phyloP scores from a whole-genome alignment of 2,797 vertebrate species.

The Enteromius paludinosus region DNA sequence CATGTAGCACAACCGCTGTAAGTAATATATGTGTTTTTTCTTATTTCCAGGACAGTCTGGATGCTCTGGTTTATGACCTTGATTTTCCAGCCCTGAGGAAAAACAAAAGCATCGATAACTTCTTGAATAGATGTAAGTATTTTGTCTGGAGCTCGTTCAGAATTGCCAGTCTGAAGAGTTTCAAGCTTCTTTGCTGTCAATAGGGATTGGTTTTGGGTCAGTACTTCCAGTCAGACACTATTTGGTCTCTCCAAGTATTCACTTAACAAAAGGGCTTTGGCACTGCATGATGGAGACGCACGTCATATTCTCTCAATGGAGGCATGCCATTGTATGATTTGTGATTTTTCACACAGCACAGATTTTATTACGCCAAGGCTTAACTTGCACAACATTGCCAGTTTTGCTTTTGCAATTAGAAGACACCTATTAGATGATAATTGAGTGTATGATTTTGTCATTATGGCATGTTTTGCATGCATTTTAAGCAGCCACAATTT shows the following conservation, averaged over 20 bases:
- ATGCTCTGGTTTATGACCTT: conserved; percentile 97
- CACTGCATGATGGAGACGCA: conserved; percentile 72
- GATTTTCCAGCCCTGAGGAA: conserved; percentile 99
- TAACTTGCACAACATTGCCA: too few species aligned
- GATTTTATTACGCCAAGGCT: not conserved
- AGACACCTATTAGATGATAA: not conserved
- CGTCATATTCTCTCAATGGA: conserved; percentile 57
- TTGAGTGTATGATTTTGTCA: not conserved
- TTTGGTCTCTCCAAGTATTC: conserved; percentile 76
- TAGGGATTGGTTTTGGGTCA: conserved; percentile 73
- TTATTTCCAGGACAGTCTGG: conserved; percentile 90
- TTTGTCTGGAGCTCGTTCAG: conserved; percentile 1
- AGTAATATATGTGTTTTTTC: conserved; percentile 45
- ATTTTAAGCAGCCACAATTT: not conserved
- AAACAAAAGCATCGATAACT: conserved; percentile 99
- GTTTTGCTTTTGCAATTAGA: not conserved
- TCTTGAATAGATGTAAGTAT: conserved; percentile 99
- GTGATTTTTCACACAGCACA: not conserved
- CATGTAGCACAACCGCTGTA: not conserved
- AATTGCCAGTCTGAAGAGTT: not conserved
- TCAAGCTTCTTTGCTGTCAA: not conserved
- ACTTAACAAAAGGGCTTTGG: conserved; percentile 78
- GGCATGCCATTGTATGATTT: not conserved
- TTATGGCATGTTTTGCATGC: not conserved
- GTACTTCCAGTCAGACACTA: conserved; percentile 69